Evolutionary conservation across 2,888 invertebrate species (phyloP).

Genomic region (Chrysopilus asiliformis): DNA sequence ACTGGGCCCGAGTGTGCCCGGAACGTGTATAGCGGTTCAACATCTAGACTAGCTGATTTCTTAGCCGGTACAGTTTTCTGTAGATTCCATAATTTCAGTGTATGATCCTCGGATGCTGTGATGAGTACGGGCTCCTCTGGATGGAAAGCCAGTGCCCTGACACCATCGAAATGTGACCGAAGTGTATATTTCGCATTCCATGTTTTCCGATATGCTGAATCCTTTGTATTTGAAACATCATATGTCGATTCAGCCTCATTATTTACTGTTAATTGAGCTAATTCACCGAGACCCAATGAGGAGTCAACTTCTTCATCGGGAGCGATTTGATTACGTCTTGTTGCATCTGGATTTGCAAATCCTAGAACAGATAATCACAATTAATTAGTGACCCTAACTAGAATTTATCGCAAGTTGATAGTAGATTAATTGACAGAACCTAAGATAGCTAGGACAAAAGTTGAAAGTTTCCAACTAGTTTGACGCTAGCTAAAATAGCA

Average conservation of each 20-base stretch:
- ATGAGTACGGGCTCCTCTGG: conserved; percentile 92
- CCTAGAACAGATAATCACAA: conserved; percentile 5
- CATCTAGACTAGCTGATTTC: conserved; percentile 91
- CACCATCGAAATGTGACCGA: conserved; percentile 85
- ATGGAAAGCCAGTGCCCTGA: conserved; percentile 84
- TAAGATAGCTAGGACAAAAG: too few species aligned
- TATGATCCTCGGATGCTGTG: conserved; percentile 98
- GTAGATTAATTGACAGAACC: too few species aligned
- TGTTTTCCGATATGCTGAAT: conserved; percentile 80
- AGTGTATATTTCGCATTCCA: conserved; percentile 97
- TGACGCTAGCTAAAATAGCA: too few species aligned
- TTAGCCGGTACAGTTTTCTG: conserved; percentile 96
- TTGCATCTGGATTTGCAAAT: conserved; percentile 20
- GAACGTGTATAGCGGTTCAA: conserved; percentile 98
- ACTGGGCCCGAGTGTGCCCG: conserved; percentile 92
- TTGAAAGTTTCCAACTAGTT: too few species aligned
- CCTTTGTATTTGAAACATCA: conserved; percentile 73
- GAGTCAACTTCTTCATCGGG: conserved; percentile 52
- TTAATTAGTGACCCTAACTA: too few species aligned
- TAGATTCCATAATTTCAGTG: conserved; percentile 97
- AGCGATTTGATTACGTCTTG: conserved; percentile 26
- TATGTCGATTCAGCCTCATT: conserved; percentile 92
- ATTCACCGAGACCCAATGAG: conserved; percentile 80
- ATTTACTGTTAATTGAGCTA: conserved; percentile 92
- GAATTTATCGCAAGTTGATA: too few species aligned